Percentiles rank a stretch among this genome's conserved stretches.
Conservation (phyloP, 2,797 vertebrate species). For the Xenentodon cancila region DNA sequence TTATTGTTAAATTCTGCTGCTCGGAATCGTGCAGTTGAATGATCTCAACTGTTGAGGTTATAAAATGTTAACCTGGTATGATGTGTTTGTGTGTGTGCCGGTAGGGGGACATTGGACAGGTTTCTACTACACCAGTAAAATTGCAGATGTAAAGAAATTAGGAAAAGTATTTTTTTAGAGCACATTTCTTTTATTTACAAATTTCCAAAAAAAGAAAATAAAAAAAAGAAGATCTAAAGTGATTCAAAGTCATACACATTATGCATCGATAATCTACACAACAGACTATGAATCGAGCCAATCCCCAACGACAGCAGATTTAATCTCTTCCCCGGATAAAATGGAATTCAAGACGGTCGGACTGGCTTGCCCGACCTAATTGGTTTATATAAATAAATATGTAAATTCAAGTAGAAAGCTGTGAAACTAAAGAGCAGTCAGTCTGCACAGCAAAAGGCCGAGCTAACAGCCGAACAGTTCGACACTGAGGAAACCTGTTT, state of each 20-base stretch:
- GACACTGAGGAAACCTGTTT: conserved; percentile 46
- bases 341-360: conserved; percentile 63
- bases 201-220: conserved; percentile 64
- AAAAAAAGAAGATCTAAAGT: conserved; percentile 51
- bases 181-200: conserved; percentile 82
- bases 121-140: background rate
- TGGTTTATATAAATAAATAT: conserved; percentile 76
- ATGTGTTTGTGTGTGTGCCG: background rate
- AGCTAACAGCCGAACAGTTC: conserved; percentile 43
- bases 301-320: conserved; percentile 68
- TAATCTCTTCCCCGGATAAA: conserved; percentile 57
- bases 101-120: background rate
- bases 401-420: conserved; percentile 82
- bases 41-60: too few relatives aligned
- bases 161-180: conserved; percentile 55
- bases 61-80: too few relatives aligned
- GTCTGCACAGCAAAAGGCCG: conserved; percentile 21
- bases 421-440: conserved; percentile 63
- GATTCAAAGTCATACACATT: conserved; percentile 61
- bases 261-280: conserved; percentile 62
- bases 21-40: too few relatives aligned
- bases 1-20: too few relatives aligned
- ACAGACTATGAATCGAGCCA: conserved; percentile 62
- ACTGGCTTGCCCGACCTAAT: conserved; percentile 39
- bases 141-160: conserved; percentile 32